A percentile compares a stretch with the other conserved stretches of the same genome.
Evolutionary conservation across 2,797 vertebrate species (phyloP).

Genomic region (Phalloptychus januarius): DNA sequence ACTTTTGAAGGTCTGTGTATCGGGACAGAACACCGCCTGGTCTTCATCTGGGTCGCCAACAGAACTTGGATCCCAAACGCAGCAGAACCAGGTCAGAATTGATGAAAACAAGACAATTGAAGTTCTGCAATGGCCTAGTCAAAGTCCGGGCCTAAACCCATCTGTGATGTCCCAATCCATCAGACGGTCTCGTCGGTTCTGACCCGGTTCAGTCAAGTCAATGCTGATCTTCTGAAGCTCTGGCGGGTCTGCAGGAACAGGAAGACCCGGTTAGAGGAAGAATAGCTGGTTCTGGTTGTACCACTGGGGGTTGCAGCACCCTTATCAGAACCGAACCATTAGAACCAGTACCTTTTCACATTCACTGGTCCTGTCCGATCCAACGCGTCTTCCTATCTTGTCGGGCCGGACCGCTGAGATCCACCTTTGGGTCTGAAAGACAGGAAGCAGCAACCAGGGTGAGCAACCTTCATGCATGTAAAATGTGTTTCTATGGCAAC

Average conservation of each 20-base stretch:
- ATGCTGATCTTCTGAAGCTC: too few relatives aligned
- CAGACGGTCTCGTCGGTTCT: background rate
- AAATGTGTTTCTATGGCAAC: too few relatives aligned
- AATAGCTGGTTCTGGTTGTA: background rate
- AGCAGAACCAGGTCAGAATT: background rate
- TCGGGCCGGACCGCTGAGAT: slow-evolving; percentile 63
- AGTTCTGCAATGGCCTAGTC: background rate
- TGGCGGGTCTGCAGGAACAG: slow-evolving; percentile 22
- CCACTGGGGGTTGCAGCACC: too few relatives aligned
- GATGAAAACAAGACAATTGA: background rate
- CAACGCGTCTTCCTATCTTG: slow-evolving; percentile 50
- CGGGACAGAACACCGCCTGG: background rate
- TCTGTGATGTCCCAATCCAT: background rate
- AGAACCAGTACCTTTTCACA: slow-evolving; percentile 34
- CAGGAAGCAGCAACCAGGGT: slow-evolving; percentile 16
- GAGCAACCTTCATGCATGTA: background rate
- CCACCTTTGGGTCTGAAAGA: slow-evolving; percentile 58
- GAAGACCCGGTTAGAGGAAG: background rate
- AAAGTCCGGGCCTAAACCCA: background rate
- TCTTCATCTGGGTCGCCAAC: background rate
- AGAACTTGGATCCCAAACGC: background rate
- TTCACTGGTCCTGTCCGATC: slow-evolving; percentile 33
- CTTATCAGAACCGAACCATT: background rate
- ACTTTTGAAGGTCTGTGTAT: background rate
- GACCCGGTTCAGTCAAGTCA: background rate